Base-by-base conservation (phyloP, 2,888 invertebrate species). In the Globia sparganii region DNA sequence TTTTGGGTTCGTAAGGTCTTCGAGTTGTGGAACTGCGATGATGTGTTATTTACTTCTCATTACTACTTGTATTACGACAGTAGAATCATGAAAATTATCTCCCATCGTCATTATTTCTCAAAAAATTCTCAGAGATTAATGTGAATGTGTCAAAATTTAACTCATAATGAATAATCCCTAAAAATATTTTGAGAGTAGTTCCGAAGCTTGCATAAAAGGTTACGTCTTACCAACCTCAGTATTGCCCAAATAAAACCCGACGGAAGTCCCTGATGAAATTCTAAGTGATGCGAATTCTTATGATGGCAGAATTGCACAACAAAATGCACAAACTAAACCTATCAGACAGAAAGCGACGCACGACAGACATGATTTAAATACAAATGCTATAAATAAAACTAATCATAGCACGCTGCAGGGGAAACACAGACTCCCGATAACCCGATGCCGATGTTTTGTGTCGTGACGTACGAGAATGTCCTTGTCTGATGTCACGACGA, bases 1-100 rank as follows among this genome's bases (percentile, higher is more conserved):
- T 87, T 80, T 87, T 80, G 83, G 86, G 83, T 87, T 77, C 83
- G 84, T 86, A 83, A 87, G 87, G 86, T 86, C 85, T 79, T 75
- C 62, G 72, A 56, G 15, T 82, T 73, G 86, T 76, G 86, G 59
- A 62, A 85, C 76, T 81, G 46, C 31, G 58, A 73, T 76, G 77
- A 69, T 86, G 83, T 77, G 72, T 83, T 82, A 82, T 77, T 67
- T 73, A 76, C 71, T 73, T 73, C 28, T 69, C 72, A 31, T 56
- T 78, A 67, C 46, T 67, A 21, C 46, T 58, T 61, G 61, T 28
- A 4, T 31, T 62, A 37, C 28, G 15, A 58, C 28, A 18, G 21
- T n/a, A 59, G 9, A 49, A 28, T 37, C 31, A n/a, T 56, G 6
- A 15, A 31, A 11, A 46, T n/a, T 18, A 56, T 43, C 25, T 78